phyloP scores from a whole-genome alignment of 2,113 vertebrate species.

The Falco punctatus region DNA sequence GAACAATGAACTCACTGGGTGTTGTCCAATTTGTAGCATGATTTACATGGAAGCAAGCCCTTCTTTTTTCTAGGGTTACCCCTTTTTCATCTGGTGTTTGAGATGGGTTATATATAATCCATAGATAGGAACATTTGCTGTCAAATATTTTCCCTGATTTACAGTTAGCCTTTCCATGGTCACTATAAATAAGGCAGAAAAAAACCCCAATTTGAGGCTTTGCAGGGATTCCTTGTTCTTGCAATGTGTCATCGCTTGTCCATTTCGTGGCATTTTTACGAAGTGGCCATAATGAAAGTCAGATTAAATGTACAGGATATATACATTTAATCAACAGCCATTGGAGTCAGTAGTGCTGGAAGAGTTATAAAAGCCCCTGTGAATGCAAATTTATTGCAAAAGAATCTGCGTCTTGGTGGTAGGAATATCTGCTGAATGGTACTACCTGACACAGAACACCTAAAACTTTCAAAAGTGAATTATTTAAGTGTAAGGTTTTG shows the following conservation, averaged over 20 bases:
- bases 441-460: constrained; percentile 88
- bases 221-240: constrained; percentile 89
- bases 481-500: constrained; percentile 83
- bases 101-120: constrained; percentile 88
- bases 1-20: constrained; percentile 92
- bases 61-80: constrained; percentile 83
- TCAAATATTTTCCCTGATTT: constrained; percentile 93
- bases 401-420: constrained; percentile 73
- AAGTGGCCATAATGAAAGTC: constrained; percentile 98
- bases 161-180: constrained; percentile 85
- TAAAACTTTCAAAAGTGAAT: constrained; percentile 80
- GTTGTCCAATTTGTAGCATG: constrained; percentile 91
- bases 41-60: constrained; percentile 93
- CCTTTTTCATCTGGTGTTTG: constrained; percentile 85
- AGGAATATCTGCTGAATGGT: constrained; percentile 81
- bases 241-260: constrained; percentile 88
- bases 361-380: constrained; percentile 75
- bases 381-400: constrained; percentile 83
- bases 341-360: constrained; percentile 73
- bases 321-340: constrained; percentile 79
- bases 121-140: constrained; percentile 88
- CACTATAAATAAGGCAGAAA: constrained; percentile 87
- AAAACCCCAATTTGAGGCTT: constrained; percentile 92
- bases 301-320: constrained; percentile 90
- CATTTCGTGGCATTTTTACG: constrained; percentile 94